Evolutionary conservation across 2,113 vertebrate species (phyloP).

Genomic region (Uropsilus gracilis): DNA sequence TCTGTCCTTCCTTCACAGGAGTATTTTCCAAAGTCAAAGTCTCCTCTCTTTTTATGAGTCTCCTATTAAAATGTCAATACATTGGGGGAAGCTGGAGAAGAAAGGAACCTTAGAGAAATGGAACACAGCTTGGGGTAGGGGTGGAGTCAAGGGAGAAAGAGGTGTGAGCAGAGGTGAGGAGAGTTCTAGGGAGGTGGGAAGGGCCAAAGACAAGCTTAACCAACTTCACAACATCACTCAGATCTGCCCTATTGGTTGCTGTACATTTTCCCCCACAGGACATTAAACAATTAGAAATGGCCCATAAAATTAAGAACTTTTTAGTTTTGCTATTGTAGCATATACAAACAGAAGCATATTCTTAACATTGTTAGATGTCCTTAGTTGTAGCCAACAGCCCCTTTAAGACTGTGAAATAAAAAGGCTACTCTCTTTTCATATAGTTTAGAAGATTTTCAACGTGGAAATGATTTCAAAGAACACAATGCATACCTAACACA

Average conservation of each 20-base stretch:
- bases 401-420: background rate
- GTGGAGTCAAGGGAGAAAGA: too few species aligned
- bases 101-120: background rate
- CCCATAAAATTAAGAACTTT: background rate
- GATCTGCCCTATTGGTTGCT: background rate
- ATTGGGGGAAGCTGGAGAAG: background rate
- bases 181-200: slow-evolving; percentile 7
- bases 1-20: background rate
- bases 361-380: background rate
- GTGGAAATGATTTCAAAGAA: background rate
- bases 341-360: slow-evolving; percentile 42
- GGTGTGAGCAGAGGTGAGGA: slow-evolving; percentile 11
- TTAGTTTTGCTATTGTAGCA: background rate
- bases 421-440: background rate
- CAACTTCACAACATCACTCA: background rate
- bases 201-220: slow-evolving; percentile 72
- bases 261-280: background rate
- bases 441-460: slow-evolving; percentile 19
- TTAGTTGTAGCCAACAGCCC: slow-evolving; percentile 21
- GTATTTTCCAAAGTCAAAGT: background rate
- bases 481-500: background rate
- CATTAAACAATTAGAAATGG: slow-evolving; percentile 2
- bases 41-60: background rate
- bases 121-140: background rate
- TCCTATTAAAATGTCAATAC: background rate